Conservation (phyloP, 1,140 invertebrate genomes). For the Lepidurus couesii region DNA sequence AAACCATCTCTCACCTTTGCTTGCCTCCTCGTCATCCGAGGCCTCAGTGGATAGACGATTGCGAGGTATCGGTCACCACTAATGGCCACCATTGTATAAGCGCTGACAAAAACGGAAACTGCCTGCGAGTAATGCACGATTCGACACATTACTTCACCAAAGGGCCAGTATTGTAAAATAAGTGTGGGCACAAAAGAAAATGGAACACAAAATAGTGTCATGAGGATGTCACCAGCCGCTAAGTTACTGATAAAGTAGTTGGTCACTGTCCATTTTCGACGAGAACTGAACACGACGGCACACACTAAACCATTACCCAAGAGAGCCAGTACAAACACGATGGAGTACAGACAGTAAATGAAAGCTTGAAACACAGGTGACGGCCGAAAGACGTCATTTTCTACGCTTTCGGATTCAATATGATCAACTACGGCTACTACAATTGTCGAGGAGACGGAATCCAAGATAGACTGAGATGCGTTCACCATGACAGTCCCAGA, state of each 20-base stretch:
- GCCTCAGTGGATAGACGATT: slow-evolving; percentile 77
- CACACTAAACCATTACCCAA: slow-evolving; percentile 74
- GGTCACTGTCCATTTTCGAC: slow-evolving; percentile 77
- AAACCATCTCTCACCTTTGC: slow-evolving; percentile 59
- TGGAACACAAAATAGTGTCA: slow-evolving; percentile 79
- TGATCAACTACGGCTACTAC: not conserved
- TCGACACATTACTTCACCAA: slow-evolving; percentile 67
- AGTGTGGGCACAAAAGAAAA: slow-evolving; percentile 72
- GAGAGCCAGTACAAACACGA: slow-evolving; percentile 66
- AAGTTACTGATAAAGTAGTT: slow-evolving; percentile 83
- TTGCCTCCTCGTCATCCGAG: slow-evolving; percentile 65
- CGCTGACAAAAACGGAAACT: slow-evolving; percentile 72
- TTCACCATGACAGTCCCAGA: not conserved
- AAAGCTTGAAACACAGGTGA: slow-evolving; percentile 51
- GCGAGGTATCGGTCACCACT: slow-evolving; percentile 79
- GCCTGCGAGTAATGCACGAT: slow-evolving; percentile 67
- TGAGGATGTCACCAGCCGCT: slow-evolving; percentile 74
- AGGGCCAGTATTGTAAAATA: slow-evolving; percentile 74
- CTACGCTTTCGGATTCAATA: not conserved
- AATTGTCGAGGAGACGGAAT: not conserved
- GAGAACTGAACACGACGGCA: slow-evolving; percentile 67
- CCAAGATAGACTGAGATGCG: not conserved
- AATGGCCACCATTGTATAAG: slow-evolving; percentile 78
- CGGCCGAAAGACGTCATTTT: slow-evolving; percentile 15
- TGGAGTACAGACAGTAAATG: slow-evolving; percentile 66